A percentile compares a stretch with the other conserved stretches of the same genome.
Evolutionary conservation across 2,888 invertebrate species (phyloP).

Genomic region (Troglohyphantes excavatus): DNA sequence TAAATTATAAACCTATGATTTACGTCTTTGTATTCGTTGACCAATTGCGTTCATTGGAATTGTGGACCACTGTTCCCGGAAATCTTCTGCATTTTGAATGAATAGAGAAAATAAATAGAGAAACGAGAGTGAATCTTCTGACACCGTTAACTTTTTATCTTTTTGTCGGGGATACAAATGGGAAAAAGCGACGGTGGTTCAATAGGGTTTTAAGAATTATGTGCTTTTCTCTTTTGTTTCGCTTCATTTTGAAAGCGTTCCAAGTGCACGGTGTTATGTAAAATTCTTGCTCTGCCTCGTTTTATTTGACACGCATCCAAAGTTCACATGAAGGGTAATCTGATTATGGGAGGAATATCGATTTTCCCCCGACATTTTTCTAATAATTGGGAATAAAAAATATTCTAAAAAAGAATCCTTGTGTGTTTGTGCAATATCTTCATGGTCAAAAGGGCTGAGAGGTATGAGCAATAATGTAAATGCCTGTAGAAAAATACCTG

Average conservation of each 20-base stretch:
- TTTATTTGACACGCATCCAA: conserved; percentile 33
- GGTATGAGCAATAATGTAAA: no score
- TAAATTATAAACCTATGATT: no score
- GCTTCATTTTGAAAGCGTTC: conserved; percentile 25
- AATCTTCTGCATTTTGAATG: no score
- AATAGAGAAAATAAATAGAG: no score
- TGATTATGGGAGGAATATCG: neutral
- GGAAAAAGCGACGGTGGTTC: neutral
- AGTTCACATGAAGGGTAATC: neutral
- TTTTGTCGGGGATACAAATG: neutral
- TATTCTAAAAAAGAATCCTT: neutral
- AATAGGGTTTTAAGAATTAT: neutral
- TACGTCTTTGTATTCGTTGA: no score
- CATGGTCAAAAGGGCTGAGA: no score
- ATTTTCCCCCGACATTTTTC: neutral
- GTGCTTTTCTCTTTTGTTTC: neutral
- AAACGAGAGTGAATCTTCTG: no score
- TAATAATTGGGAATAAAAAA: neutral
- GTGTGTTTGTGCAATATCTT: no score
- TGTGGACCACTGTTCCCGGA: no score
- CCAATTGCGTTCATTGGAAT: no score
- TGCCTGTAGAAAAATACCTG: no score
- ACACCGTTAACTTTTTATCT: neutral
- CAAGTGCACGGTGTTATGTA: conserved; percentile 17
- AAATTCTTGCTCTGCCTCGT: conserved; percentile 8